These are phyloP conservation scores for Struthio camelus DNA, from an alignment of 2,113 vertebrate genomes.

Conservation along the genomic window DNA sequence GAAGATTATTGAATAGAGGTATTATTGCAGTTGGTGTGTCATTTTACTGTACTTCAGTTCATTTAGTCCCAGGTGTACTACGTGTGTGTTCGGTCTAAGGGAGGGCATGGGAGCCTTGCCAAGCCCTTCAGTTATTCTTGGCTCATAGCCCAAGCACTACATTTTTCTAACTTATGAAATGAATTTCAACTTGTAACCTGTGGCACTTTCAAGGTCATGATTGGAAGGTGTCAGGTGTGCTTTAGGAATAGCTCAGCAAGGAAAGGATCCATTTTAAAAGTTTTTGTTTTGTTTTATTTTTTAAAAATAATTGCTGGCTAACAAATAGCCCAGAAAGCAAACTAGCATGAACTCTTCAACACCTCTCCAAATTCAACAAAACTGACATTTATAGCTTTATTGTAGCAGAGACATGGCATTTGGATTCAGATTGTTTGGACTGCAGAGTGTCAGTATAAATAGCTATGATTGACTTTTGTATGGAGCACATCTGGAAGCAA, in stretches of 20 bases:
- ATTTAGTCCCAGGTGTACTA: slow-evolving; percentile 65
- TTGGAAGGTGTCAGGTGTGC: slow-evolving; percentile 73
- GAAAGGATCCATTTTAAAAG: slow-evolving; percentile 51
- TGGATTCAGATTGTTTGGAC: slow-evolving; percentile 84
- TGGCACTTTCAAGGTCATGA: slow-evolving; percentile 62
- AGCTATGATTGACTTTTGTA: slow-evolving; percentile 86
- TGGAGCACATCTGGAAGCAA: slow-evolving; percentile 87
- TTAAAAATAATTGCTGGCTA: slow-evolving; percentile 72
- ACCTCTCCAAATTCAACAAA: slow-evolving; percentile 85
- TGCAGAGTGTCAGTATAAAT: slow-evolving; percentile 86
- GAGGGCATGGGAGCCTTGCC: slow-evolving; percentile 55
- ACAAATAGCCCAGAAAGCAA: slow-evolving; percentile 76
- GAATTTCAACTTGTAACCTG: slow-evolving; percentile 71
- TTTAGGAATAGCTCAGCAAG: slow-evolving; percentile 56
- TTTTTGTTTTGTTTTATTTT: slow-evolving; percentile 21
- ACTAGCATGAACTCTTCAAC: slow-evolving; percentile 81
- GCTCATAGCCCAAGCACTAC: slow-evolving; percentile 59
- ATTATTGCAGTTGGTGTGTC: slow-evolving; percentile 67
- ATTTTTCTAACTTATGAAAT: slow-evolving; percentile 72
- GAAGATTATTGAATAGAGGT: slow-evolving; percentile 61
- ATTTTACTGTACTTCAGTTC: slow-evolving; percentile 65
- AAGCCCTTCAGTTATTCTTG: slow-evolving; percentile 65
- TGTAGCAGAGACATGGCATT: slow-evolving; percentile 81
- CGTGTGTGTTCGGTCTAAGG: slow-evolving; percentile 65
- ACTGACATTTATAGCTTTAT: slow-evolving; percentile 84